Evolutionary conservation across 2,797 vertebrate species (phyloP).

Genomic region (Bradypus variegatus): DNA sequence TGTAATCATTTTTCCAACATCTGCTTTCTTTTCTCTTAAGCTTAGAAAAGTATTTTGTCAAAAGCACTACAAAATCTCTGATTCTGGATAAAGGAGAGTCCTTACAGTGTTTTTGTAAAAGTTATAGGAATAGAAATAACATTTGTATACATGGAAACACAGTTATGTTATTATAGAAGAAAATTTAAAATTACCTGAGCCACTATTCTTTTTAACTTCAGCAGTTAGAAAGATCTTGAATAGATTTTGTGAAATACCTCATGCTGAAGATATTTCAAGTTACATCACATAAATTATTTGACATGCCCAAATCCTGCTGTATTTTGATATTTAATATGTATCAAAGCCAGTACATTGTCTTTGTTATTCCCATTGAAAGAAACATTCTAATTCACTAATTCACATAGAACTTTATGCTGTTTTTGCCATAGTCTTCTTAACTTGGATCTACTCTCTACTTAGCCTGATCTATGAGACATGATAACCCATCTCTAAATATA

Average conservation of each 20-base stretch:
- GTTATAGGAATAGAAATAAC: not conserved
- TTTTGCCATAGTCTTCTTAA: not conserved
- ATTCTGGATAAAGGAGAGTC: not conserved
- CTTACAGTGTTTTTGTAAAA: not conserved
- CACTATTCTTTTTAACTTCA: not conserved
- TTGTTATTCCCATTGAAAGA: not conserved
- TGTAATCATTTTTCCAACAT: not conserved
- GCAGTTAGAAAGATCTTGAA: not conserved
- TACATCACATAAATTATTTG: not conserved
- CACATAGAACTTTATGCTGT: not conserved
- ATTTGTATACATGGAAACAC: not conserved
- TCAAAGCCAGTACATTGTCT: not conserved
- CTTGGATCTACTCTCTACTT: not conserved
- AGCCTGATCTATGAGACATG: not conserved
- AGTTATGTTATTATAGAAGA: not conserved
- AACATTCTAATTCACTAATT: not conserved
- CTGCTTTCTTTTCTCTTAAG: not conserved
- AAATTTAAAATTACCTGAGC: not conserved
- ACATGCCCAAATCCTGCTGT: not conserved
- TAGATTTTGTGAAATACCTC: not conserved
- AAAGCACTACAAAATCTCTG: not conserved
- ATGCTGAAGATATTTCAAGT: not conserved
- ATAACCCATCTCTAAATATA: not conserved
- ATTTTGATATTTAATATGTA: not conserved
- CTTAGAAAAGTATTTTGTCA: constrained; percentile 1